A percentile compares a stretch with the other conserved stretches of the same genome.
These are phyloP conservation scores for Apocheima hispidaria DNA, from an alignment of 2,888 invertebrate genomes.

Conservation along the genomic window DNA sequence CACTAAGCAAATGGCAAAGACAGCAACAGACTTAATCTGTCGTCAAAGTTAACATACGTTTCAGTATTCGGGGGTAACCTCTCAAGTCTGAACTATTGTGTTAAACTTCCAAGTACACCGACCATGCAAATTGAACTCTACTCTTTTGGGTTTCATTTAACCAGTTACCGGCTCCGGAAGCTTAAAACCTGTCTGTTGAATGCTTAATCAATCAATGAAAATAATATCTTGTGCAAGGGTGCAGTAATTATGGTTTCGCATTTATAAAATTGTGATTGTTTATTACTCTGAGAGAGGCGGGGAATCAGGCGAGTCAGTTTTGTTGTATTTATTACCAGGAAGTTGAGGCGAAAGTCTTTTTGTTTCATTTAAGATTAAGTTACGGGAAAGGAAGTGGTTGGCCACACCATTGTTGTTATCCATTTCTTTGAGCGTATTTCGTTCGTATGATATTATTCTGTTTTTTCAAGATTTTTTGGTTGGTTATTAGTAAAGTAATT, in stretches of 20 bases:
- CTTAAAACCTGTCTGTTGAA: neutral
- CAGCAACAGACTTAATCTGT: neutral
- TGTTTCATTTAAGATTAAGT: slow-evolving; percentile 6
- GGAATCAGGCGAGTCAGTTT: neutral
- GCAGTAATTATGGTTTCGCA: neutral
- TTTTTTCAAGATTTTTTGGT: too few species aligned
- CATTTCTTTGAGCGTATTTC: too few species aligned
- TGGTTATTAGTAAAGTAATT: too few species aligned
- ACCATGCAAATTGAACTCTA: slow-evolving; percentile 1
- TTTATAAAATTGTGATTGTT: too few species aligned
- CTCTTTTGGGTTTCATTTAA: slow-evolving; percentile 1
- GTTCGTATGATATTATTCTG: too few species aligned
- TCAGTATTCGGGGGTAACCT: neutral
- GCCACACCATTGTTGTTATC: too few species aligned
- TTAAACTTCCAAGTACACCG: slow-evolving; percentile 6
- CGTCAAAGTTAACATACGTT: too few species aligned
- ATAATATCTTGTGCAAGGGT: neutral
- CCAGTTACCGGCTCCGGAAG: neutral
- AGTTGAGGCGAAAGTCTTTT: slow-evolving; percentile 1
- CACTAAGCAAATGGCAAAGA: too few species aligned
- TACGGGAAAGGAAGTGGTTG: slow-evolving; percentile 12
- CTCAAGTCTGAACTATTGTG: neutral
- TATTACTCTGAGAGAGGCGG: too few species aligned
- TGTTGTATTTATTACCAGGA: slow-evolving; percentile 5
- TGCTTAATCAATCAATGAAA: neutral